These are phyloP conservation scores for Saccostrea glomerata DNA, from an alignment of 1,140 invertebrate genomes.

Conservation along the genomic window DNA sequence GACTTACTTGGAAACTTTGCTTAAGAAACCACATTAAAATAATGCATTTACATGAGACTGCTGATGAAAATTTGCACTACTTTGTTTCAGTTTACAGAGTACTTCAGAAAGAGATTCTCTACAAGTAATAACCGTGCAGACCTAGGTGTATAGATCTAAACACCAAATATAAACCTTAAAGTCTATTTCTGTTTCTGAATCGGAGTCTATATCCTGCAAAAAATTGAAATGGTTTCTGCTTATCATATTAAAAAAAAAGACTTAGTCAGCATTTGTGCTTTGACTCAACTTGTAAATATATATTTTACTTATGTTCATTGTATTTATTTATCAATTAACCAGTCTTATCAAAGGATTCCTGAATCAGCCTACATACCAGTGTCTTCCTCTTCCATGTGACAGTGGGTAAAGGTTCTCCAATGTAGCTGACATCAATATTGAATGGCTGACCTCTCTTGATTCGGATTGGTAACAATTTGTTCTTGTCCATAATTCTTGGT, in stretches of 20 bases:
- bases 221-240: background rate
- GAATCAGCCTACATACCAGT: conserved; percentile 66
- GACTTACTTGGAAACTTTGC: too few relatives aligned
- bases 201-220: conserved; percentile 24
- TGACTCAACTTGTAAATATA: too few relatives aligned
- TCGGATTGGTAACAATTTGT: conserved; percentile 88
- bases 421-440: conserved; percentile 94
- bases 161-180: conserved; percentile 2
- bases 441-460: conserved; percentile 97
- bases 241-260: background rate
- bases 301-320: too few relatives aligned
- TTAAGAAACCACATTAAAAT: too few relatives aligned
- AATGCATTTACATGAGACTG: too few relatives aligned
- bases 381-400: conserved; percentile 74
- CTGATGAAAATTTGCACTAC: too few relatives aligned
- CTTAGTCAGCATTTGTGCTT: background rate
- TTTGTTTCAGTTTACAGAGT: too few relatives aligned
- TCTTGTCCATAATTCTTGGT: conserved; percentile 94
- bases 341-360: too few relatives aligned
- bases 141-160: background rate
- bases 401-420: conserved; percentile 92
- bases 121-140: background rate
- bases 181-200: conserved; percentile 33
- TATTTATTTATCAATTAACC: too few relatives aligned
- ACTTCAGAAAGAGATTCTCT: background rate